Evolutionary conservation across 2,797 vertebrate species (phyloP), one percentile per base, ranked within the genome.

Genomic region (Coccyzus lansbergi): DNA sequence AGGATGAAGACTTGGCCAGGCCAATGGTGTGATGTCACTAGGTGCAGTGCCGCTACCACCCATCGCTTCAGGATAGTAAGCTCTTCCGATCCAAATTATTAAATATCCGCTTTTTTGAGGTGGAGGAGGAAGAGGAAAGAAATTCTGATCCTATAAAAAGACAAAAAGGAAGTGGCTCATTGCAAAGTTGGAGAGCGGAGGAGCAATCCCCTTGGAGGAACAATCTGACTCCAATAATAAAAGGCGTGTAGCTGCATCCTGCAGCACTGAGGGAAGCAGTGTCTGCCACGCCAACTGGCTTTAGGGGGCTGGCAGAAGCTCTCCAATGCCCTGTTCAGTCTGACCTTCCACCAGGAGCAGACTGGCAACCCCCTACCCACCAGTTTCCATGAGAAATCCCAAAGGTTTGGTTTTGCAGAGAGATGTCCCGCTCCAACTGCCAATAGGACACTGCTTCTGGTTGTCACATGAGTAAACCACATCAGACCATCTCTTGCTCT

Each of bases 51-150:
- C 5, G 63, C 79, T 95, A 92, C 91, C 95, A 85, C 91, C 90
- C 92, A 91, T 83, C 10, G 80, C 86, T 86, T 92, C 72, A 36
- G 0, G 49, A 86, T 70, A 95, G 93, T 76, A 16, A 78, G 48
- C 79, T 86, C 63, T 93, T 95, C 95, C 86, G 31, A 95, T 89
- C 51, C 64, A 15, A 25, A 22, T 93, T 76, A 93, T 96, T 93
- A 88, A 83, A 93, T 93, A 90, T 95, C 95, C 87, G 82, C 79
- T 44, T 91, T 87, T 91, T 71, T 72, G 88, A 95, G 94, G 94
- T 92, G 88, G 95, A 89, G 92, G 90, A 94, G 94, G 92, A 95
- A 95, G 89, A 78, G 83, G 62, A 97, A 96, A 95, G 94, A 95
- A 93, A 93, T 92, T 70, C 53, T 8, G 31, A 77, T 91, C 82